Evolutionary conservation across 1,140 invertebrate species (phyloP), one percentile per base, ranked within the genome.

Genomic region (Drosophila malerkotliana): DNA sequence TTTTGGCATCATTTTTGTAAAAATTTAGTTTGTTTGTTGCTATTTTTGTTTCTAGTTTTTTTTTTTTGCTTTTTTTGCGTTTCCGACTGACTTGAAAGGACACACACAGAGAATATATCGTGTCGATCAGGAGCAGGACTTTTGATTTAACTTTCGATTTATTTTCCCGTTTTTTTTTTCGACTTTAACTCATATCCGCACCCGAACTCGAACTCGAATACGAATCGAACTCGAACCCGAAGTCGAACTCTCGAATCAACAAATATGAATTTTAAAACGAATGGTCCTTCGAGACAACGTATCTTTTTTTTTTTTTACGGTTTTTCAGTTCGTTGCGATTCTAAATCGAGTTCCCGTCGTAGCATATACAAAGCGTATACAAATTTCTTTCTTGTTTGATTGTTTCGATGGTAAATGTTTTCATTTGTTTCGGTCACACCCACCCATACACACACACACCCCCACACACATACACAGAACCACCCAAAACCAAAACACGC

Each of bases 321-420:
- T 68, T 57, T 44, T 44, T 9, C 8, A 52, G 55, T 69, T 63
- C 59, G 39, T 60, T 83, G 64, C 60, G 74, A 80, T 71, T 77
- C 74, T 45, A 72, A 85, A 54, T 77, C 57, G 59, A 75, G 71
- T 74, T 75, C 47, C 62, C 24, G 30, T 28, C 60, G 53, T 68
- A 66, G 75, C 47, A 52, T 67, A 73, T 57, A 68, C 18, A 74
- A 37, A 85, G 82, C 71, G 67, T 84, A 88, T 60, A 18, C 18
- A 90, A 91, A 90, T 90, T 91, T 89, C 73, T 91, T 91, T 91
- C 89, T 91, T 91, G 77, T 91, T 91, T 90, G 89, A 91, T 91
- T 91, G 89, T 91, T 90, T 91, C 74, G 77, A 87, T 87, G 89
- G 81, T 90, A 87, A 90, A 89, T 91, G 77, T 84, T 84, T 83